phyloP scores from a whole-genome alignment of 2,113 vertebrate genomes.

The Perognathus longimembris region DNA sequence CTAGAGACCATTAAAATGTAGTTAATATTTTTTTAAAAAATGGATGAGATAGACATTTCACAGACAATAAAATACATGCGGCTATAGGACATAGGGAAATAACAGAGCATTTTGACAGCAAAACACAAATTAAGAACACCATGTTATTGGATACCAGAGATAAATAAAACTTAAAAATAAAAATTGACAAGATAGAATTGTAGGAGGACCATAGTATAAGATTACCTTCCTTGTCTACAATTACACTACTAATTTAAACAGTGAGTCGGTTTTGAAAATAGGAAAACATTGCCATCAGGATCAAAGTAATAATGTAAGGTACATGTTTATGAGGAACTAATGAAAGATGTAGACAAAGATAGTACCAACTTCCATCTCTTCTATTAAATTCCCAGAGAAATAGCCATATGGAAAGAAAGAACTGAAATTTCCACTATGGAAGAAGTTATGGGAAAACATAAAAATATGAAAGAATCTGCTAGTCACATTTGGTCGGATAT shows the following conservation, averaged over 20 bases:
- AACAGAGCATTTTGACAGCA: background rate
- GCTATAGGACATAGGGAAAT: background rate
- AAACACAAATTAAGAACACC: background rate
- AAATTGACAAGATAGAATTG: background rate
- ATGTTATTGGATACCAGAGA: background rate
- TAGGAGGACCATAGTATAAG: background rate
- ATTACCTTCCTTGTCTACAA: no score
- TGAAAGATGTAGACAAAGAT: background rate
- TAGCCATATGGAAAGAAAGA: background rate
- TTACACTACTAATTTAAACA: no score
- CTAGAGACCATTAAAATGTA: constrained; percentile 11
- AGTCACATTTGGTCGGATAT: background rate
- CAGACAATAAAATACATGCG: background rate
- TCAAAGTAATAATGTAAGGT: background rate
- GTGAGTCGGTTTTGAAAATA: background rate
- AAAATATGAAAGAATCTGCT: background rate
- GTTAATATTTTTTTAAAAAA: background rate
- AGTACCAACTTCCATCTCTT: background rate
- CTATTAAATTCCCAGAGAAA: background rate
- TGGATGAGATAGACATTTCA: background rate
- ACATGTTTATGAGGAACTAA: constrained; percentile 1
- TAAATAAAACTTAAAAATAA: background rate
- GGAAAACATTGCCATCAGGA: background rate
- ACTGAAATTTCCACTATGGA: background rate
- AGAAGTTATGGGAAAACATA: background rate